Conservation (phyloP, 2,113 vertebrate genomes). For the Megaceryle torquata region DNA sequence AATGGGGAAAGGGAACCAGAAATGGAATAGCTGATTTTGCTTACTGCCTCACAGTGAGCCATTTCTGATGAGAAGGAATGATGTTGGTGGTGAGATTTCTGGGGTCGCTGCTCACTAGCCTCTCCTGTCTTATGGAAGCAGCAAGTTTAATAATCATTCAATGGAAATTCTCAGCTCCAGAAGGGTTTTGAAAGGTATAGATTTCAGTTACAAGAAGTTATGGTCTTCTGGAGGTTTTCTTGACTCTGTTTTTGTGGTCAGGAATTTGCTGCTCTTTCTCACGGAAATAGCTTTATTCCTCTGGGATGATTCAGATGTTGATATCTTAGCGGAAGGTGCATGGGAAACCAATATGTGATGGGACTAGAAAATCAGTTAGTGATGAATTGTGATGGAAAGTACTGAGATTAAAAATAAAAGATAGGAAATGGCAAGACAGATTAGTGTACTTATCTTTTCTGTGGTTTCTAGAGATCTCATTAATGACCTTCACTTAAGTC, state of each 20-base stretch:
- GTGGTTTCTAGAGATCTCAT: background rate
- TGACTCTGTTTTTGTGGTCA: background rate
- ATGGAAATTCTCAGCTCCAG: background rate
- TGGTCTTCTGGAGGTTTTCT: background rate
- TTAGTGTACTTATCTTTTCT: slow-evolving; percentile 37
- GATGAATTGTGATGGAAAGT: slow-evolving; percentile 25
- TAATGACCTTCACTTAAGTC: slow-evolving; percentile 42
- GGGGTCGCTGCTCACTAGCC: background rate
- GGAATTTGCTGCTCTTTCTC: slow-evolving; percentile 7
- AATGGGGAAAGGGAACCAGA: background rate
- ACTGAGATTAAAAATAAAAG: slow-evolving; percentile 32
- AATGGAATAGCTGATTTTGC: background rate
- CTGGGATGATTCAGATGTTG: slow-evolving; percentile 18
- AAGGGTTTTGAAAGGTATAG: background rate
- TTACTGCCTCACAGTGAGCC: background rate
- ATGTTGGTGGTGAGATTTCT: background rate
- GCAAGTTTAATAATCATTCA: background rate
- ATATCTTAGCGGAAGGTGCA: background rate
- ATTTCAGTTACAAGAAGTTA: background rate
- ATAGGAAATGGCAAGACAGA: slow-evolving; percentile 35
- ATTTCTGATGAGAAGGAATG: background rate
- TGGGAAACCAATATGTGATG: slow-evolving; percentile 26
- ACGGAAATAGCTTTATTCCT: background rate
- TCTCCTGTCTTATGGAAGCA: background rate
- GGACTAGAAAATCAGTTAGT: slow-evolving; percentile 29